Conservation (phyloP, 2,113 vertebrate genomes). For the Nerophis lumbriciformis region DNA sequence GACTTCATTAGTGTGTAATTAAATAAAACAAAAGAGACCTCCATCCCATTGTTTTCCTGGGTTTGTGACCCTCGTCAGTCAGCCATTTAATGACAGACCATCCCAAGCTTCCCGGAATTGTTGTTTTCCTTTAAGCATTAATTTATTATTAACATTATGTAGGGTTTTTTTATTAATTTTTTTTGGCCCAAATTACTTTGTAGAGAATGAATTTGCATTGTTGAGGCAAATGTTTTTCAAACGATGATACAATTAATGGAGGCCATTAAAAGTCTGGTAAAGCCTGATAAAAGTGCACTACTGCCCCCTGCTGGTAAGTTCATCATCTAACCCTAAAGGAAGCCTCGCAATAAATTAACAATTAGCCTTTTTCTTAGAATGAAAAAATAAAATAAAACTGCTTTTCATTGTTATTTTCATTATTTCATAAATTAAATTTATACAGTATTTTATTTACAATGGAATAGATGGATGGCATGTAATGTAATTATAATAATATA, state of each 20-base stretch:
- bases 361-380: background rate
- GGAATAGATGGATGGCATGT: too few species aligned
- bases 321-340: background rate
- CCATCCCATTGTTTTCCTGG: constrained; percentile 3
- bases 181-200: background rate
- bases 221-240: background rate
- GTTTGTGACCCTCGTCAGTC: constrained; percentile 29
- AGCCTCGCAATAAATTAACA: background rate
- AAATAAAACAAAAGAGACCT: constrained; percentile 27
- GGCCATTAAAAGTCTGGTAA: background rate
- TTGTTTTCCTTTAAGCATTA: constrained; percentile 4
- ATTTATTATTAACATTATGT: background rate
- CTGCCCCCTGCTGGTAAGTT: constrained; percentile 61
- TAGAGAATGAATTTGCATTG: background rate
- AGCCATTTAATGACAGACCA: constrained; percentile 29
- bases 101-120: constrained; percentile 18
- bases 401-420: background rate
- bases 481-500: too few species aligned
- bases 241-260: constrained; percentile 11
- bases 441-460: too few species aligned
- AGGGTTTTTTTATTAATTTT: background rate
- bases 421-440: too few species aligned
- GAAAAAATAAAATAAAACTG: background rate
- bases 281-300: constrained; percentile 43
- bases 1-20: constrained; percentile 41